Conservation (phyloP, 2,797 vertebrate genomes). For the Characodon lateralis region DNA sequence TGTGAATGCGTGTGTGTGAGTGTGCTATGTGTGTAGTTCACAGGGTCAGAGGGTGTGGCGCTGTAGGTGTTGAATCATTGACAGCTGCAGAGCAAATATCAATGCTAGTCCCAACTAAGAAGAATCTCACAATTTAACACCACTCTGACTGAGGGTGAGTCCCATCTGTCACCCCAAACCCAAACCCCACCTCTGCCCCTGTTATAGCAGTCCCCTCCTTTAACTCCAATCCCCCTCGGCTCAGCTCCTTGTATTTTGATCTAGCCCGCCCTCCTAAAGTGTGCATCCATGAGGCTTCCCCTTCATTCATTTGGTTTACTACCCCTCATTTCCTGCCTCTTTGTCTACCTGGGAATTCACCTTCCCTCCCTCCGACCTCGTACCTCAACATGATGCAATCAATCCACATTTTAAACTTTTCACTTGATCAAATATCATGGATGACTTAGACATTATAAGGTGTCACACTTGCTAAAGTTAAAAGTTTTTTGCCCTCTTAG, state of each 20-base stretch:
- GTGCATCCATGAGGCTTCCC: slow-evolving; percentile 16
- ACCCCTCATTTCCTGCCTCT: slow-evolving; percentile 10
- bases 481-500: slow-evolving; percentile 18
- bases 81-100: slow-evolving; percentile 76
- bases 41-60: slow-evolving; percentile 39
- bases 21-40: slow-evolving; percentile 21
- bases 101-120: slow-evolving; percentile 59
- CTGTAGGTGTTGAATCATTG: slow-evolving; percentile 73
- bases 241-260: slow-evolving; percentile 35
- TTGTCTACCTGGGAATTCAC: slow-evolving; percentile 17
- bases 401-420: slow-evolving; percentile 17
- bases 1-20: slow-evolving; percentile 24
- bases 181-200: slow-evolving; percentile 34
- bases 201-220: slow-evolving; percentile 27
- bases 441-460: slow-evolving; percentile 16
- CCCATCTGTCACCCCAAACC: slow-evolving; percentile 73
- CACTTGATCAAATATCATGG: background rate
- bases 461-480: slow-evolving; percentile 13
- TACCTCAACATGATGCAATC: slow-evolving; percentile 34
- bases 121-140: slow-evolving; percentile 72
- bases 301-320: slow-evolving; percentile 30
- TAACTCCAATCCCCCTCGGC: slow-evolving; percentile 20
- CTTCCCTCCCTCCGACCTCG: background rate
- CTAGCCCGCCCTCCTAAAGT: slow-evolving; percentile 32
- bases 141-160: slow-evolving; percentile 61